These are phyloP conservation scores for Neocrepidodera transversa DNA, from an alignment of 2,888 invertebrate genomes.

Conservation along the genomic window DNA sequence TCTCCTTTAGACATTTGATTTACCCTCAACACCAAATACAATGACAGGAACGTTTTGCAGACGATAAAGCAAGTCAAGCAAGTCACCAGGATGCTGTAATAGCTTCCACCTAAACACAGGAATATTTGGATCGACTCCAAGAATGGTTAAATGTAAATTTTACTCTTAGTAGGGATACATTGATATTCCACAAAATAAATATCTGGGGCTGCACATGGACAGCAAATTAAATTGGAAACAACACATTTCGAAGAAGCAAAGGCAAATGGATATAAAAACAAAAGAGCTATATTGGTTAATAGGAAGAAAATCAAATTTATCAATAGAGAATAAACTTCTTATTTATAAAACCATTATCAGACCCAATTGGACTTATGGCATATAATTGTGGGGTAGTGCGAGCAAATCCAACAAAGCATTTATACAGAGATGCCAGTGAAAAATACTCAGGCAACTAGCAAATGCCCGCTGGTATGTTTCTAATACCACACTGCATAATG, in stretches of 20 bases:
- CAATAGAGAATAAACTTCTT: too few relatives aligned
- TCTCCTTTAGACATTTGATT: background rate
- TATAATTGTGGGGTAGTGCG: too few relatives aligned
- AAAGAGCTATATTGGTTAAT: too few relatives aligned
- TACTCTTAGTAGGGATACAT: background rate
- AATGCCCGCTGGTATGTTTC: too few relatives aligned
- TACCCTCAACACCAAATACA: too few relatives aligned
- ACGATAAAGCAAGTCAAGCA: background rate
- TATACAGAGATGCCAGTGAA: background rate
- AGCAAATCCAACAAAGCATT: background rate
- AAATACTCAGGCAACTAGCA: background rate
- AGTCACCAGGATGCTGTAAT: background rate
- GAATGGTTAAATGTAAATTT: background rate
- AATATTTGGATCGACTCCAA: background rate
- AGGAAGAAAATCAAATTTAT: too few relatives aligned
- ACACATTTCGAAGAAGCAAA: background rate
- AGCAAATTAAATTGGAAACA: background rate
- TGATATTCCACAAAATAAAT: too few relatives aligned
- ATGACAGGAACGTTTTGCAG: background rate
- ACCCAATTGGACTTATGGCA: too few relatives aligned
- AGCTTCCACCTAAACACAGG: background rate
- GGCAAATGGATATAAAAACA: background rate
- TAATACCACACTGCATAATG: too few relatives aligned
- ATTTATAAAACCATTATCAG: too few relatives aligned
- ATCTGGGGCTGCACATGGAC: background rate